These are phyloP conservation scores for Saturnia pavonia DNA, from an alignment of 2,888 invertebrate species.

Conservation along the genomic window DNA sequence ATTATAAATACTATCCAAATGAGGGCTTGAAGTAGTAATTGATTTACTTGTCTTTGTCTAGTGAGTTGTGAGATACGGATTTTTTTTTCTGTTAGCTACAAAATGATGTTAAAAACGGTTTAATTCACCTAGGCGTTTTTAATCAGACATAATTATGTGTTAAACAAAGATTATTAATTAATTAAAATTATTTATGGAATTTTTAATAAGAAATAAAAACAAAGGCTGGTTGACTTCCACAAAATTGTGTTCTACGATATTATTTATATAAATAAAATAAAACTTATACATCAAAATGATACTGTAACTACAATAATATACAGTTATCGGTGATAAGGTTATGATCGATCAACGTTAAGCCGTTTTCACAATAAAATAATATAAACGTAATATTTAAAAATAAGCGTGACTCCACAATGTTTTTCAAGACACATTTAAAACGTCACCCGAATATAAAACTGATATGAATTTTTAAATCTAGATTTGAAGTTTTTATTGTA, in stretches of 20 bases:
- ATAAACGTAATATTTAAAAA: slow-evolving; percentile 33
- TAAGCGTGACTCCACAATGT: slow-evolving; percentile 34
- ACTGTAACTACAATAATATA: background rate
- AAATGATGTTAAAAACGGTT: background rate
- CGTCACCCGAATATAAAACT: background rate
- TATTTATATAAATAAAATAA: background rate
- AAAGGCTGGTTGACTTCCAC: background rate
- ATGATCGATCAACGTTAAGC: slow-evolving; percentile 1
- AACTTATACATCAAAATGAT: background rate
- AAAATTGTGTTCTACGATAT: background rate
- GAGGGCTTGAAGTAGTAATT: background rate
- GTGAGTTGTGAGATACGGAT: background rate
- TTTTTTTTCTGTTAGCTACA: background rate
- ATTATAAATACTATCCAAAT: background rate
- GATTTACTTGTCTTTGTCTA: background rate
- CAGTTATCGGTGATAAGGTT: slow-evolving; percentile 1
- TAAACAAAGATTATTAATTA: background rate
- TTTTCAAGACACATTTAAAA: background rate
- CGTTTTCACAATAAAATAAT: slow-evolving; percentile 25
- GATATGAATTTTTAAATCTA: background rate
- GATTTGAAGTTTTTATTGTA: too few species aligned
- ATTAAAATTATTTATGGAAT: background rate
- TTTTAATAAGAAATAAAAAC: background rate
- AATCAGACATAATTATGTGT: background rate
- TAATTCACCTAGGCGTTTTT: background rate